Base-by-base conservation (phyloP, 1,140 invertebrate genomes). In the Drosophila lini region DNA sequence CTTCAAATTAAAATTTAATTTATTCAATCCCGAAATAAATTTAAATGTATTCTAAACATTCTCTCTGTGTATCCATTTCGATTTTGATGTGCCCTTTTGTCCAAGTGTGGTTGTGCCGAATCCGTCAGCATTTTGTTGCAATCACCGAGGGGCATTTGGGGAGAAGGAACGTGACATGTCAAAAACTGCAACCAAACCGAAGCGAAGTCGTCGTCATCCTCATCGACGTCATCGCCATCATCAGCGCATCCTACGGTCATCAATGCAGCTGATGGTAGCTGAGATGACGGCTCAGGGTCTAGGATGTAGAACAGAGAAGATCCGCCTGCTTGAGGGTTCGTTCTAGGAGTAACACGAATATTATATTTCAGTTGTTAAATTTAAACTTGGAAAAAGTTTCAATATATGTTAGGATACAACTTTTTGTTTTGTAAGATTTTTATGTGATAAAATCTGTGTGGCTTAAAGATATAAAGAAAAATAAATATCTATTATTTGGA, bases 111-210 rank as follows among this genome's bases (percentile, higher is more conserved):
- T 45, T 42, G 60, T 65, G 60, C 42, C 65, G 47, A 47, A 69
- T 69, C 47, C 61, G 65, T 69, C 61, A 69, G 65, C 65, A 67
- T 65, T 69, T 65, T 65, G 61, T 69, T 69, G 65, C 65, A 69
- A 69, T 69, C 65, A 65, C 65, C 65, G 61, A 69, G 61, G 65
- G 65, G 65, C 61, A 44, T 69, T 65, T 69, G 65, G 61, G 61
- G 47, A 36, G 61, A 19, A 52, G 47, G 47, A 69, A 69, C 65
- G 65, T 69, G 65, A 63, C 65, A 65, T 52, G 61, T 44, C 47
- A 69, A 69, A 65, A 65, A 69, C 61, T 69, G 65, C 65, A 69
- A 41, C 47, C 65, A 67, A 69, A 69, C 45, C 65, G 45, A 69
- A 69, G 45, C 60, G 40, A 3, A 6, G 11, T 42, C 36, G 19